phyloP scores from a whole-genome alignment of 2,113 vertebrate genomes.

The Sebastes fasciatus region DNA sequence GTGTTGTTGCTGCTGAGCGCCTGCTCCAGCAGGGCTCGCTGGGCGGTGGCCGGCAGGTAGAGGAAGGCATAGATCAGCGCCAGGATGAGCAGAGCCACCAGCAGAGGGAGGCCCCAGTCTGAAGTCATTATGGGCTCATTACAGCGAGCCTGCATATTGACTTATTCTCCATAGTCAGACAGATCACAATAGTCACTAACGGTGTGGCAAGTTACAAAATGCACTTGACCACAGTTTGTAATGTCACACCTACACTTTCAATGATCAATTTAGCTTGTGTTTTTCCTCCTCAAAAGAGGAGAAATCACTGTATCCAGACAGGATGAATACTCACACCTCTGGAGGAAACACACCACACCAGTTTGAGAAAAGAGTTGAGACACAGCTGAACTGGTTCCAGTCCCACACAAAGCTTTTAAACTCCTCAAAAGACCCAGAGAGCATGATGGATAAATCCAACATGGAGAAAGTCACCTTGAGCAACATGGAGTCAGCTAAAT shows the following conservation, averaged over 20 bases:
- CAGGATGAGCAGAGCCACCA: conserved; percentile 83
- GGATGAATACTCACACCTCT: background rate
- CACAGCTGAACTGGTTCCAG: background rate
- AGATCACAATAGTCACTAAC: background rate
- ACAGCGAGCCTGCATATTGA: conserved; percentile 85
- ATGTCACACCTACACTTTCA: background rate
- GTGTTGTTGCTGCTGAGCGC: conserved; percentile 74
- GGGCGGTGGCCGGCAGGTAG: conserved; percentile 81
- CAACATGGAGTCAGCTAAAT: conserved; percentile 14
- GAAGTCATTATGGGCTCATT: conserved; percentile 82
- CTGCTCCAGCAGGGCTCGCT: conserved; percentile 77
- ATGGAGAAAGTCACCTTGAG: background rate
- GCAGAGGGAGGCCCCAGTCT: conserved; percentile 83
- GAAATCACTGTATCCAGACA: background rate
- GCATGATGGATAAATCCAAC: background rate
- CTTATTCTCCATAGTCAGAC: conserved; percentile 65
- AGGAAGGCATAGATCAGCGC: conserved; percentile 83
- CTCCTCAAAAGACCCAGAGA: conserved; percentile 13
- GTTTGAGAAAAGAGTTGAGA: background rate
- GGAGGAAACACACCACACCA: background rate
- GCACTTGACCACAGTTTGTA: background rate
- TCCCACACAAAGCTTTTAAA: background rate
- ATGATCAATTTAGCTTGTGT: background rate
- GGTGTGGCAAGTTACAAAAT: background rate
- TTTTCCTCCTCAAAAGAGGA: background rate